phyloP scores from a whole-genome alignment of 2,113 vertebrate species.

The Pithys albifrons region DNA sequence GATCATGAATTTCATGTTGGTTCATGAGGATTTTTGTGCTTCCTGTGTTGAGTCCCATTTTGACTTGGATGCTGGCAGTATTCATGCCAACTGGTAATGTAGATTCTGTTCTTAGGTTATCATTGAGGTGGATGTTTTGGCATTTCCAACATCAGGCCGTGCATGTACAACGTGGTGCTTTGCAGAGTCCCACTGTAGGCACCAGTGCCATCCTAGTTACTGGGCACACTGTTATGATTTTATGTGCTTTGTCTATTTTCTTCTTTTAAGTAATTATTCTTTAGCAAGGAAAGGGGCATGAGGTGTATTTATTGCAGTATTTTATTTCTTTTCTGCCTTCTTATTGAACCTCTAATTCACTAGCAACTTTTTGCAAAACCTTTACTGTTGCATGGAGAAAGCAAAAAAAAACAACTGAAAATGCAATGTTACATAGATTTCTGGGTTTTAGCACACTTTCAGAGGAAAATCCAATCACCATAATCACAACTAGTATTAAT shows the following conservation, averaged over 20 bases:
- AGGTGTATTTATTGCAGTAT: neutral
- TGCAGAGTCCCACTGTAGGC: neutral
- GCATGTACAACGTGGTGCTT: neutral
- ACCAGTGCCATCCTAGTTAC: neutral
- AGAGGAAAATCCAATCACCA: neutral
- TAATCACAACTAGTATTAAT: neutral
- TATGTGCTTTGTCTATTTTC: neutral
- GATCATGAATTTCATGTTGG: neutral
- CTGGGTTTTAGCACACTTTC: neutral
- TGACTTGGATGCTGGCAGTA: neutral
- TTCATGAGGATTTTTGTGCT: neutral
- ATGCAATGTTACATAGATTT: neutral
- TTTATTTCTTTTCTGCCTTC: neutral
- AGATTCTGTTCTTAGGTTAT: neutral
- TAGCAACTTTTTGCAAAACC: neutral
- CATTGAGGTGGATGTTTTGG: neutral
- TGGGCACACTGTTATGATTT: neutral
- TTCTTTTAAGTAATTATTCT: neutral
- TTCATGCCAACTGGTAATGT: neutral
- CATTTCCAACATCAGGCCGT: neutral
- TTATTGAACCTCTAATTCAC: neutral
- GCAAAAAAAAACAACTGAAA: accelerated
- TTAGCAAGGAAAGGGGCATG: neutral
- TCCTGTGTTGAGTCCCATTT: neutral
- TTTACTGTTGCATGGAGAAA: neutral